Evolutionary conservation across 2,888 invertebrate genomes (phyloP), one percentile per base, ranked within the genome.

Genomic region (Drosophila anceps): DNA sequence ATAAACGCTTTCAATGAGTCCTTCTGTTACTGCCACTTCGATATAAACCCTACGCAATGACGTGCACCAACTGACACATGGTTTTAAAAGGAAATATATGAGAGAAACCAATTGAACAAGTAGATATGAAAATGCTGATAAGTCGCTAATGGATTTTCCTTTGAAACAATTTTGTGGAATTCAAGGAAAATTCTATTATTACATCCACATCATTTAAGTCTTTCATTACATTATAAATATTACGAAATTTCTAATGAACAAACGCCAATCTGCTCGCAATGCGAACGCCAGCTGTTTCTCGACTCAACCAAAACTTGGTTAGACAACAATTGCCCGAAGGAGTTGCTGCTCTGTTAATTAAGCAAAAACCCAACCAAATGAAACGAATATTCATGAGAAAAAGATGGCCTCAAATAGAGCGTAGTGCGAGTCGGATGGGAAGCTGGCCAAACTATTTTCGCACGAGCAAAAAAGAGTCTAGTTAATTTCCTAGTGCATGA

Each of bases 401-500:
- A 59, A 75, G 70, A 70, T 67, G 71, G 48, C 44, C 66, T 39
- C 31, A 62, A 60, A 53, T 54, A 24, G 44, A 44, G 48, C 43
- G 35, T 24, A n/a, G 39, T 39, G 15, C 54, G 54, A 29, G 54
- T 9, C 10, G 63, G 53, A 61, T 86, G 84, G 84, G 86, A 88
- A 82, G 63, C 59, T 72, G 78, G 61, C 69, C 55, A 60, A 81
- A 80, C 70, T 62, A 75, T 73, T 88, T 84, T 84, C 90, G 88
- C 83, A 84, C 80, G 77, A 68, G 77, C 73, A 62, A 64, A 61
- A 73, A 48, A 64, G 39, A 58, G 50, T 51, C 39, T 73, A 82
- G 65, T 73, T 82, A 68, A 85, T 88, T 89, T 84, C 69, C 85
- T 71, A 86, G 84, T 84, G 81, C 86, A 88, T 87, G 89, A 88